phyloP scores from a whole-genome alignment of 2,113 vertebrate genomes.

The Burhinus oedicnemus region DNA sequence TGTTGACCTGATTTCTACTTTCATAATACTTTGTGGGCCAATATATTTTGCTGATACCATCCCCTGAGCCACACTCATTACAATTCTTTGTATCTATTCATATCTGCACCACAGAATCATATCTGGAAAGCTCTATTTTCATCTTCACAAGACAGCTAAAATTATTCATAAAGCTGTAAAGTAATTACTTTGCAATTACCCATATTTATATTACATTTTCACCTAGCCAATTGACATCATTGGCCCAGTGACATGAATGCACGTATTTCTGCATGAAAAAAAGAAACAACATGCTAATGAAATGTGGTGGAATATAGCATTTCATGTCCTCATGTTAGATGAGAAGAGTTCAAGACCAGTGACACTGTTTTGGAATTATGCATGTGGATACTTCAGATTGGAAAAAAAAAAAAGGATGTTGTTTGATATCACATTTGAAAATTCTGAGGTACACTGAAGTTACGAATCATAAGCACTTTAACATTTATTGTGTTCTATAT shows the following conservation, averaged over 20 bases:
- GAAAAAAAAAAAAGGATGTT: not conserved
- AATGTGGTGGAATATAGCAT: not conserved
- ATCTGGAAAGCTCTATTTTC: not conserved
- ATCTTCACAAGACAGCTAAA: not conserved
- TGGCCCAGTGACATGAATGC: not conserved
- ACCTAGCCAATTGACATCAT: not conserved
- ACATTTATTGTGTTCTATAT: not conserved
- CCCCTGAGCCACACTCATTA: not conserved
- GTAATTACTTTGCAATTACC: not conserved
- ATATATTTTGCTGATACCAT: not conserved
- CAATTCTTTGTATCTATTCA: not conserved
- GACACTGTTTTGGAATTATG: not conserved
- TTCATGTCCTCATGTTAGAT: not conserved
- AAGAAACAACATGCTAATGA: not conserved
- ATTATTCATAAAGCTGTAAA: not conserved
- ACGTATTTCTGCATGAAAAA: not conserved
- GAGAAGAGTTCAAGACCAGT: not conserved
- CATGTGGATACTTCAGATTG: not conserved
- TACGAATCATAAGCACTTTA: not conserved
- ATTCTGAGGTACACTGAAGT: not conserved
- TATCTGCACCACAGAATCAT: not conserved
- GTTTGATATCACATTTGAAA: not conserved
- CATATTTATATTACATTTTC: not conserved
- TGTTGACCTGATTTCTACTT: not conserved
- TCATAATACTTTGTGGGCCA: not conserved